Conservation (phyloP, 2,888 invertebrate genomes). For the Drosophila peninsularis region DNA sequence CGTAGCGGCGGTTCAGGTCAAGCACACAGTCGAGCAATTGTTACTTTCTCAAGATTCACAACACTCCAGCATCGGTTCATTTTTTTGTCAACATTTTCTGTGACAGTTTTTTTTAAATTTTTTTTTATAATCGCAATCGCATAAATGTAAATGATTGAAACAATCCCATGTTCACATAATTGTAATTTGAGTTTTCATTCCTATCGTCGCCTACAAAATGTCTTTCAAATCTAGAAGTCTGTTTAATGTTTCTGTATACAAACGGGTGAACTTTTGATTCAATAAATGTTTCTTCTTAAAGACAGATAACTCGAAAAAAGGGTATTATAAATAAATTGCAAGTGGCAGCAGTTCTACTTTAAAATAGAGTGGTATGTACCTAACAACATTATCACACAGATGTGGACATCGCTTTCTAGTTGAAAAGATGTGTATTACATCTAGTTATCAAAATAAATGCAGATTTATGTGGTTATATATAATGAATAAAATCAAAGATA, state of each 20-base stretch:
- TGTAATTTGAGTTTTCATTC: conserved; percentile 2
- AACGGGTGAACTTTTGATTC: too few relatives aligned
- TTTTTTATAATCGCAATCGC: background rate
- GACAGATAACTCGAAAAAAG: background rate
- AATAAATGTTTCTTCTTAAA: background rate
- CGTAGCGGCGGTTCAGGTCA: conserved; percentile 14
- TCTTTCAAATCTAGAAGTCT: background rate
- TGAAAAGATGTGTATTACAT: too few relatives aligned
- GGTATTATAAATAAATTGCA: background rate
- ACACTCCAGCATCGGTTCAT: background rate
- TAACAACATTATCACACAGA: background rate
- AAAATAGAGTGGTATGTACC: background rate
- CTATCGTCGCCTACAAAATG: background rate
- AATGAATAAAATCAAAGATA: too few relatives aligned
- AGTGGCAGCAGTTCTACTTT: background rate
- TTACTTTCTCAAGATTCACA: conserved; percentile 15
- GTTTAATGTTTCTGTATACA: background rate
- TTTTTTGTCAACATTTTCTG: conserved; percentile 8
- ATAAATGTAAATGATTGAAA: background rate
- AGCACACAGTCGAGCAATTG: conserved; percentile 16
- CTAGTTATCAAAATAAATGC: too few relatives aligned
- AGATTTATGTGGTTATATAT: too few relatives aligned
- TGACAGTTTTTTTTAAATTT: conserved; percentile 1
- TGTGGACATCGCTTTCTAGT: background rate
- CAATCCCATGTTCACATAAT: background rate